Base-by-base conservation (phyloP, 35 echinoderm and acorn worm species). In the Amphiura filiformis region DNA sequence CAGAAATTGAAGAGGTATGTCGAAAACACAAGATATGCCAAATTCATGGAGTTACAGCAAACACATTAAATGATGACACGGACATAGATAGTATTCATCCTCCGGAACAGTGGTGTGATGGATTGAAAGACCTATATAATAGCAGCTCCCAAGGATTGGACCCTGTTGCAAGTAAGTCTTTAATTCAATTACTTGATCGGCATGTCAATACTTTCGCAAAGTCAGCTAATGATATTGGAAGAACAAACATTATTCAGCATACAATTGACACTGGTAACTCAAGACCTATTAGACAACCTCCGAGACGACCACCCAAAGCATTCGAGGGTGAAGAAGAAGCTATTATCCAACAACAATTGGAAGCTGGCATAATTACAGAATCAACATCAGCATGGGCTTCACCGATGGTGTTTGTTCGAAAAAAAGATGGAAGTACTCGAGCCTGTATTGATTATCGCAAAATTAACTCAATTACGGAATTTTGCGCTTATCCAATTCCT, bases 211-310 rank as follows among this genome's bases (percentile, higher is more conserved):
- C 18, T 3, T 93, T 93, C 88, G 79, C 86, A 23, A 84, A 78
- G 26, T 93, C 91, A 33, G 26, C 91, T 35, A 76, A 39, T 17
- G 92, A 93, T 44, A 61, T 86, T 26, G 92, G 92, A 2, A 61
- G 87, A 39, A 85, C 92, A 0, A 52, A 81, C 1, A 18, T 93
- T 13, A 57, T 89, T 28, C 65, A 93, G 81, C 93, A 94, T 57
- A 37, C 77, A 65, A 93, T 93, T 80, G 76, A 89, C 47, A 81
- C 78, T 37, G 87, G 87, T 31, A 42, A 86, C 32, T 39, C 88
- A 34, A 75, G 32, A 32, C 93, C 93, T 12, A 87, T 91, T 38
- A 36, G 84, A 31, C 93, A 91, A 56, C 81, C 82, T 20, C 83
- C 93, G 1, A 20, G 93, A n/a, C 83, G 93, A 3, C 83, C 89